Evolutionary conservation across 2,888 invertebrate genomes (phyloP), one percentile per base, ranked within the genome.

Genomic region (Drosophila birchii): DNA sequence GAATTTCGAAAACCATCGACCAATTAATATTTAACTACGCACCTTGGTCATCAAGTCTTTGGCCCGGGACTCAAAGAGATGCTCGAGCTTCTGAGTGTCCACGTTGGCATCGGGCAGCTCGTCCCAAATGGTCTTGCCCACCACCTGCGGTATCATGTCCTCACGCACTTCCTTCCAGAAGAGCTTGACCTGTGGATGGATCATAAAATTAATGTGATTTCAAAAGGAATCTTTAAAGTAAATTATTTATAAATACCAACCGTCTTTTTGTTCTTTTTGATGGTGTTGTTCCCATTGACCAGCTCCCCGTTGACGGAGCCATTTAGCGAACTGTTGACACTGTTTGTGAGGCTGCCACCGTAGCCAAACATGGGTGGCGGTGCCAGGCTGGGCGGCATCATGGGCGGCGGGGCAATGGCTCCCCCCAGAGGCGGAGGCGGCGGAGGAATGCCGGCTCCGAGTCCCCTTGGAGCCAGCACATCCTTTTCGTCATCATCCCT

Each of bases 161-260:
- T 97, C 97, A 80, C 96, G 95, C 9, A 97, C 96, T 93, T 99
- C 98, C 91, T 97, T 97, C 99, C 99, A 99, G 92, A 99, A 99
- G 58, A 99, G 93, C 93, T 98, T 98, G 14, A 93, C 93, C 93
- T 93, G 38, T 0, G 8, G 0, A 14, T 8, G 14, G 20, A 32
- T 12, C 11, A 2, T 4, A 0, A 9, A 20, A 16, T 7, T n/a
- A 26, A 6, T 18, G 16, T 8, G 20, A 29, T 3, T 34, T 20
- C 16, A 20, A 34, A 20, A 6, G 2, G 0, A 36, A 16, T 16
- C 16, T 34, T 20, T 18, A 14, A 18, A 11, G 32, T 1, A 16
- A 23, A 20, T 34, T 54, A 5, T 5, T 9, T 20, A 14, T 18
- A 29, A 29, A 55, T 32, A 18, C 54, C 23, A 14, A 99, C 97